Conservation (phyloP, 2,113 vertebrate genomes). For the Engraulis encrasicolus region DNA sequence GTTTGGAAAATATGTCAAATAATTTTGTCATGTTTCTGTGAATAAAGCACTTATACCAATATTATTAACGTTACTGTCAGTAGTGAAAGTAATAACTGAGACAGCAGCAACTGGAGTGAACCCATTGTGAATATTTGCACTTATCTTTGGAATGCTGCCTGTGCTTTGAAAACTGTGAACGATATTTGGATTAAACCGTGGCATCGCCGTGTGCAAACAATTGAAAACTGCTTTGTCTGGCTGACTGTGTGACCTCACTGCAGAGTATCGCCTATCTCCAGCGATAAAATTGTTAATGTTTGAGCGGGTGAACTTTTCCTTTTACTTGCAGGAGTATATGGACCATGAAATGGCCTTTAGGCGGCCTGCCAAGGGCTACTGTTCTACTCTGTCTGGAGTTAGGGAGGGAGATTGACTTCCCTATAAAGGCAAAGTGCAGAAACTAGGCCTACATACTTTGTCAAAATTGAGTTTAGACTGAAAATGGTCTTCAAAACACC, state of each 20-base stretch:
- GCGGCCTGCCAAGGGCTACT: neutral
- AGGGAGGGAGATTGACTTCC: neutral
- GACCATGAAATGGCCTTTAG: neutral
- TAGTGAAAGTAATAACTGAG: neutral
- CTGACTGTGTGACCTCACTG: neutral
- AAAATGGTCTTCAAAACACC: too few relatives aligned
- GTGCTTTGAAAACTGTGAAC: neutral
- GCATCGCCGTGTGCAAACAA: neutral
- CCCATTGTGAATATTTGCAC: neutral
- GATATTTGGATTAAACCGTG: neutral
- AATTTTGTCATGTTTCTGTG: neutral
- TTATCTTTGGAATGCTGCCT: neutral
- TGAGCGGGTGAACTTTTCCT: neutral
- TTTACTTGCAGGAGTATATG: neutral
- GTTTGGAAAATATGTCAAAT: neutral
- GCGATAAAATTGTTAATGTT: conserved; percentile 13
- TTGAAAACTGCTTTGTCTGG: neutral
- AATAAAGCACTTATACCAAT: neutral
- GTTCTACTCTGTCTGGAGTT: too few relatives aligned
- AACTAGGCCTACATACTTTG: too few relatives aligned
- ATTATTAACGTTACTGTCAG: neutral
- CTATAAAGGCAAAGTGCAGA: too few relatives aligned
- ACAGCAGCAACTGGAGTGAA: neutral
- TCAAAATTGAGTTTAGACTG: too few relatives aligned
- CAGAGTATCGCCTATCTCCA: neutral